Percentiles rank a stretch among this genome's conserved stretches.
Evolutionary conservation across 2,797 vertebrate species (phyloP).

Genomic region (Cryptoprocta ferox): DNA sequence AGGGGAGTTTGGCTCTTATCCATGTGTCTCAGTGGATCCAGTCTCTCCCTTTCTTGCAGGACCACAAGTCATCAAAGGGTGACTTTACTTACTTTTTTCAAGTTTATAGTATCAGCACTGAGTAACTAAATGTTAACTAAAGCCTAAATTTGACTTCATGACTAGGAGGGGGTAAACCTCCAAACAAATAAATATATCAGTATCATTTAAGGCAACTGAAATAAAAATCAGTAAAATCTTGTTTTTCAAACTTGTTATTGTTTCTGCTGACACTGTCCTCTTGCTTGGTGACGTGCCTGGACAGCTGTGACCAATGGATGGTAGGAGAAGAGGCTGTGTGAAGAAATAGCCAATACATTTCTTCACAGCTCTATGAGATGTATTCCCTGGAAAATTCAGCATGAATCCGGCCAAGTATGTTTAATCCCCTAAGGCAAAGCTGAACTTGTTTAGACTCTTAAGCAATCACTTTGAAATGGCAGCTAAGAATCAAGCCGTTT

Average conservation of each 20-base stretch:
- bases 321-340: conserved; percentile 51
- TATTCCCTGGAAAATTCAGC: conserved; percentile 62
- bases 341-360: conserved; percentile 67
- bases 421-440: conserved; percentile 62
- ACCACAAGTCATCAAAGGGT: neutral
- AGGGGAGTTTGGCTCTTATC: neutral
- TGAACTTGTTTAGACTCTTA: conserved; percentile 44
- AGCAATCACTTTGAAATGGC: conserved; percentile 4
- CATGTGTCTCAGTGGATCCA: neutral
- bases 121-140: conserved; percentile 50
- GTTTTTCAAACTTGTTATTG: neutral
- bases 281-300: conserved; percentile 60
- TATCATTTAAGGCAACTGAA: neutral
- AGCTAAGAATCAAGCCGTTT: conserved; percentile 44
- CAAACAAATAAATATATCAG: neutral
- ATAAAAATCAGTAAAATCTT: neutral
- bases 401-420: neutral
- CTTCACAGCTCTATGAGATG: conserved; percentile 30
- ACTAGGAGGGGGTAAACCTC: neutral
- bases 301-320: conserved; percentile 72
- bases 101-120: neutral
- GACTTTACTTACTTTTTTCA: neutral
- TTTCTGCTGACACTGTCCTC: conserved; percentile 63
- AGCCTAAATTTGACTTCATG: neutral
- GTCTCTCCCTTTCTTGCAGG: conserved; percentile 13